These are phyloP conservation scores for Noctua janthina DNA, from an alignment of 2,888 invertebrate genomes.

Conservation along the genomic window DNA sequence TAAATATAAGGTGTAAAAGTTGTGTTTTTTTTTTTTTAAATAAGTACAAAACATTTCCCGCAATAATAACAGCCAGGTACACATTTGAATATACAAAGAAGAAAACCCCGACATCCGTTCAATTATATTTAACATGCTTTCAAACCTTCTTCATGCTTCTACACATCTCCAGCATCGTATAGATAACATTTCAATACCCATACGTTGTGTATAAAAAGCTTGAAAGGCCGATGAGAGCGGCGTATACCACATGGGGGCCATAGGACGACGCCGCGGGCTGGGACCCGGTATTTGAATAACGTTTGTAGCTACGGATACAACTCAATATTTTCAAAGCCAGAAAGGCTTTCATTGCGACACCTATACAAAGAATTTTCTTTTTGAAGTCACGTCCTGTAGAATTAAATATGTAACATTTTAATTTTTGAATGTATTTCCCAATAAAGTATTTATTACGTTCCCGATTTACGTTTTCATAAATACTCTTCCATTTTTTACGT, in stretches of 20 bases:
- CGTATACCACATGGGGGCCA: constrained; percentile 39
- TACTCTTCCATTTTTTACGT: neutral
- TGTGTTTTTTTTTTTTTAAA: neutral
- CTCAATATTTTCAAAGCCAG: constrained; percentile 52
- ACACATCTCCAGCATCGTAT: constrained; percentile 8
- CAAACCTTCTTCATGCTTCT: constrained; percentile 1
- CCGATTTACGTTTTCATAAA: constrained; percentile 23
- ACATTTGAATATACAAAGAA: neutral
- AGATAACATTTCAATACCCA: constrained; percentile 38
- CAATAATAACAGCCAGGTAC: neutral
- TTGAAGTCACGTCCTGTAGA: constrained; percentile 8
- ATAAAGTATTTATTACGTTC: constrained; percentile 30
- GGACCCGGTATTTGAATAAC: constrained; percentile 54
- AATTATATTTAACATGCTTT: constrained; percentile 1
- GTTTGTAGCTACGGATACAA: constrained; percentile 50
- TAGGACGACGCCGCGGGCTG: constrained; percentile 44
- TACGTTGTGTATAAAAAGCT: constrained; percentile 37
- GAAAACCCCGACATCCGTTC: neutral
- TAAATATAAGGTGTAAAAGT: neutral
- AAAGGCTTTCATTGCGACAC: constrained; percentile 52
- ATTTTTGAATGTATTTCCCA: constrained; percentile 17
- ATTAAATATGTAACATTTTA: constrained; percentile 40
- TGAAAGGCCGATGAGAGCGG: constrained; percentile 46
- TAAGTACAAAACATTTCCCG: neutral
- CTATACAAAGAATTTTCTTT: constrained; percentile 44